Base-by-base conservation (phyloP, 1,140 invertebrate genomes). In the Eupeodes corollae region DNA sequence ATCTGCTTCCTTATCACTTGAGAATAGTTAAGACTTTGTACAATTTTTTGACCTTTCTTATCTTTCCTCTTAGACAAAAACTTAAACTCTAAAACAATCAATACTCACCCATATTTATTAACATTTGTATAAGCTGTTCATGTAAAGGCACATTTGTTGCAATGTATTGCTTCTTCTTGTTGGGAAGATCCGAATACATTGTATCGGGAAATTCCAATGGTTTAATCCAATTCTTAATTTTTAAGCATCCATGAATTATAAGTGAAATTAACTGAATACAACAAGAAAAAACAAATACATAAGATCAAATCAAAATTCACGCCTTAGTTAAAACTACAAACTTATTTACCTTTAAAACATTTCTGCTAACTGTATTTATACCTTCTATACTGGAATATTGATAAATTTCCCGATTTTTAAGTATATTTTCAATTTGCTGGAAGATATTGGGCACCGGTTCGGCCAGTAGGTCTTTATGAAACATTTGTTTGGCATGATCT, bases 301-400 rank as follows among this genome's bases (percentile, higher is more conserved):
- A 1, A 31, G 2, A 50, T 30, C 10, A 46, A 34, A 18, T 12
- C 13, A 38, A 38, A 49, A 49, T 43, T 11, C 21, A 38, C 18
- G 11, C 11, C 5, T 45, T 14, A 15, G 21, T n/a, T n/a, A 18
- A 45, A 26, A 44, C n/a, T 13, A 15, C 6, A 30, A 11, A 39
- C 11, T 38, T 16, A 5, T 26, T 49, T 43, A 55, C 51, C 48
- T 56, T 64, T 13, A 68, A 43, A 35, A 91, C 70, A 71, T 87
- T 79, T 51, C 75, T 79, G 1, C 83, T 83, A 50, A 72, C 74
- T n/a, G 70, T 70, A 71, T 88, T 91, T 2, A 87, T 76, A 52
- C 76, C 72, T 18, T 63, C 63, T 46, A 86, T 73, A 66, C 80
- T 87, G 1, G 84, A 86, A 65, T 85, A 89, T 3, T 79, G 73